Percentiles rank a stretch among this genome's conserved stretches.
Conservation (phyloP, 2,113 vertebrate species). For the Nycticryphes semicollaris region DNA sequence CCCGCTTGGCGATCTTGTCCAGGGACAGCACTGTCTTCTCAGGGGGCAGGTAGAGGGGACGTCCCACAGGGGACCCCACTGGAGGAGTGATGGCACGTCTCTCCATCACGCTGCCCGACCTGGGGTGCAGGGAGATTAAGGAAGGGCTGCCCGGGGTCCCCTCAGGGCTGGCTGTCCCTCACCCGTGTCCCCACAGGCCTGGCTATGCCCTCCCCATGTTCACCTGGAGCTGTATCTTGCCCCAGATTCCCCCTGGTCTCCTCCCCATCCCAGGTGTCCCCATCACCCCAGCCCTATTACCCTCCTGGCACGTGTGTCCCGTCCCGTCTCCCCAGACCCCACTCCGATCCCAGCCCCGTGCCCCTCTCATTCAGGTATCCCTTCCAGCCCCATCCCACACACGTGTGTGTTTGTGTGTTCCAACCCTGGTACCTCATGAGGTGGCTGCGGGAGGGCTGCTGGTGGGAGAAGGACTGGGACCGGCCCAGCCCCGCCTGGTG, state of each 20-base stretch:
- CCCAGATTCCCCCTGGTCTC: background rate
- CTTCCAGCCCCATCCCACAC: background rate
- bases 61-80: conserved; percentile 87
- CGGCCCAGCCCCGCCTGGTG: conserved; percentile 87
- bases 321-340: background rate
- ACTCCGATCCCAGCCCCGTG: background rate
- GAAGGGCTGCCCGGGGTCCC: background rate
- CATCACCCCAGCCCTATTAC: background rate
- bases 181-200: too few species aligned
- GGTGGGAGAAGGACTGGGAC: conserved; percentile 94
- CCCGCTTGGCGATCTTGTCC: conserved; percentile 95
- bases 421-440: conserved; percentile 83
- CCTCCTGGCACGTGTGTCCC: too few species aligned
- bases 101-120: conserved; percentile 94
- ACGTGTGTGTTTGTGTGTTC: too few species aligned
- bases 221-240: too few species aligned
- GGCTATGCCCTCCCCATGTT: too few species aligned
- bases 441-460: conserved; percentile 90
- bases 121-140: background rate
- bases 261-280: too few species aligned
- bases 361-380: background rate
- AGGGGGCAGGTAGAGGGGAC: conserved; percentile 86
- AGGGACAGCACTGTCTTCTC: conserved; percentile 86
- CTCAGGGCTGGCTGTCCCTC: background rate
- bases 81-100: conserved; percentile 91